phyloP scores from a whole-genome alignment of 2,113 vertebrate species.

The Camelus bactrianus region DNA sequence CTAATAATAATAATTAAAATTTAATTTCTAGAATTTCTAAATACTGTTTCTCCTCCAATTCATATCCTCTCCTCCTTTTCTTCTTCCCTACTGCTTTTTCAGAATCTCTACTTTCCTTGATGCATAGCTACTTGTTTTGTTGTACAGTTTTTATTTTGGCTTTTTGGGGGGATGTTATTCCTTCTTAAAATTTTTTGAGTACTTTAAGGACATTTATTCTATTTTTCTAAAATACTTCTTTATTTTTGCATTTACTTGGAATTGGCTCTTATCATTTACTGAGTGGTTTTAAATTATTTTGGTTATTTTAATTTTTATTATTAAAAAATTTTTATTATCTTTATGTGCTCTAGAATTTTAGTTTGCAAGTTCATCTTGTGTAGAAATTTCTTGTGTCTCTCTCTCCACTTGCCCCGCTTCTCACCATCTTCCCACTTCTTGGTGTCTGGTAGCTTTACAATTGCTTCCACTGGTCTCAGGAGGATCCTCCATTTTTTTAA shows the following conservation, averaged over 20 bases:
- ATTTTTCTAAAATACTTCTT: constrained; percentile 15
- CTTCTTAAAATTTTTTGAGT: background rate
- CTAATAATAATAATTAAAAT: background rate
- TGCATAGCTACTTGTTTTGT: background rate
- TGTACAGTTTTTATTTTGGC: background rate
- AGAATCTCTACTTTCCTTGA: background rate
- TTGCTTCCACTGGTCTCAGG: background rate
- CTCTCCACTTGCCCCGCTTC: background rate
- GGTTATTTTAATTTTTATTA: background rate
- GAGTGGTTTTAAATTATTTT: background rate
- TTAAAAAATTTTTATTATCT: background rate
- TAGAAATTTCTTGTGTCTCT: background rate
- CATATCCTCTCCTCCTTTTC: background rate
- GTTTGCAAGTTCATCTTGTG: background rate
- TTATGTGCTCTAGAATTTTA: background rate
- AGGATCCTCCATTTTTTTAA: background rate
- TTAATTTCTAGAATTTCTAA: constrained; percentile 24
- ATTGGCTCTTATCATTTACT: background rate
- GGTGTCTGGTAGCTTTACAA: background rate
- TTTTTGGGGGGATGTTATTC: background rate
- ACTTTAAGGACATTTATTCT: background rate
- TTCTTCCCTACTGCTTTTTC: background rate
- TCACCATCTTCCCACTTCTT: background rate
- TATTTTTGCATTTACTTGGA: background rate
- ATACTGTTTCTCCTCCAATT: background rate